Evolutionary conservation across 2,797 vertebrate genomes (phyloP), one percentile per base, ranked within the genome.

Genomic region (Enteromius mattozi): DNA sequence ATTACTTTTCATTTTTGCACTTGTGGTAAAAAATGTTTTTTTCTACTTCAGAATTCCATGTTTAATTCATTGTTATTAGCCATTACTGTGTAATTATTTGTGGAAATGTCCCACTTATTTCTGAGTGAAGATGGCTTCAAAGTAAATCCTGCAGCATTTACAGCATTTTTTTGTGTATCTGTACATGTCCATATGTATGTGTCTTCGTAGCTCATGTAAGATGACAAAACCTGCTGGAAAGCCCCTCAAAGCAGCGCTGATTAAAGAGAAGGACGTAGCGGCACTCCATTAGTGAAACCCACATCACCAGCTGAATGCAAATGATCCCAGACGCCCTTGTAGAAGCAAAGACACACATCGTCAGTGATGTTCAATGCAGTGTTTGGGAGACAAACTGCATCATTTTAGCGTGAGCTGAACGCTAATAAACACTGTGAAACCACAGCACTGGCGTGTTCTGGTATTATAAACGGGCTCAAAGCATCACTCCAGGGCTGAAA

Each of bases 231-330:
- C 76, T 16, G 56, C 35, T 10, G 10, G 19, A 45, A 35, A 30
- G 24, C 10, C 72, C 13, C 72, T 30, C 9, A 33, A 33, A 75
- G 13, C 42, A 6, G 24, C 4, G 14, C 70, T 49, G 70, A 33
- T 51, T 51, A 30, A 74, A 33, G 45, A 21, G 71, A 33, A 33
- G 0, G 16, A 16, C 14, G 7, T 7, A 35, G 40, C 8, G 24
- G 27, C 1, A 27, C 17, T 51, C 47, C 71, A 74, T 51, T 51
- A 74, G 16, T 21, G 45, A 33, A 21, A 74, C 27, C 21, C 6
- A 45, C 71, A 33, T 74, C 45, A 74, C 19, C 47, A 51, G 24
- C 47, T 74, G 71, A 51, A 74, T 74, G 71, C 27, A 33, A 33
- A 74, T 35, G 27, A 9, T 4, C 19, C 4, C 27, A 74, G 19